Base-by-base conservation (phyloP, 2,888 invertebrate species). In the Euproctis similis region DNA sequence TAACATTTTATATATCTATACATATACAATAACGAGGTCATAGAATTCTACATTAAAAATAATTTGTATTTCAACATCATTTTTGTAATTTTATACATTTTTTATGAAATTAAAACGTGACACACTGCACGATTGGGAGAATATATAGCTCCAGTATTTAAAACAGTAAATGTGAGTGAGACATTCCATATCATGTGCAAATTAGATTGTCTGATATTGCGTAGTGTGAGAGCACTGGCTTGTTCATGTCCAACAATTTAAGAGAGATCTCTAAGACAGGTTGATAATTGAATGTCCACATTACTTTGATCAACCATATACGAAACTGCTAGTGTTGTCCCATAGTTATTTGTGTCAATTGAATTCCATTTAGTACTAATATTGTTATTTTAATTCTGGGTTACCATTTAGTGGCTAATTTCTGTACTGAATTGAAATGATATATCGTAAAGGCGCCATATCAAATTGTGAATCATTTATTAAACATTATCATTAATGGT, bases 71-170 rank as follows among this genome's bases (percentile, higher is more conserved):
- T 78, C 66, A 59, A 71, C 62, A 70, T 66, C 61, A 61, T 72
- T 81, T 84, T 82, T 84, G 82, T 75, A 75, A 75, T 80, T 81
- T 74, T 71, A 77, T 67, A 61, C 78, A 81, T 76, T 77, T 76
- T 45, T n/a, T n/a, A n/a, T n/a, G n/a, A n/a, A n/a, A n/a, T n/a
- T n/a, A n/a, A n/a, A 53, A 70, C 66, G 75, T 78, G 71, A 68
- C 69, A 71, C 68, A 63, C 66, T 67, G 70, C 66, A 70, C 66
- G 60, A 62, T 64, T 62, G 63, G 69, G 65, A 67, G 59, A n/a
- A 55, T 50, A n/a, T n/a, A 46, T 53, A n/a, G 50, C 58, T 65
- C 68, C 63, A 53, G 43, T 64, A 63, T 66, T 68, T 52, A 42
- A 69, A 72, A 71, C 4, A 59, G 66, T 77, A 64, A 67, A 71